Percentiles rank a stretch among this genome's conserved stretches.
Conservation (phyloP, 2,113 vertebrate species). For the Sitta europaea region DNA sequence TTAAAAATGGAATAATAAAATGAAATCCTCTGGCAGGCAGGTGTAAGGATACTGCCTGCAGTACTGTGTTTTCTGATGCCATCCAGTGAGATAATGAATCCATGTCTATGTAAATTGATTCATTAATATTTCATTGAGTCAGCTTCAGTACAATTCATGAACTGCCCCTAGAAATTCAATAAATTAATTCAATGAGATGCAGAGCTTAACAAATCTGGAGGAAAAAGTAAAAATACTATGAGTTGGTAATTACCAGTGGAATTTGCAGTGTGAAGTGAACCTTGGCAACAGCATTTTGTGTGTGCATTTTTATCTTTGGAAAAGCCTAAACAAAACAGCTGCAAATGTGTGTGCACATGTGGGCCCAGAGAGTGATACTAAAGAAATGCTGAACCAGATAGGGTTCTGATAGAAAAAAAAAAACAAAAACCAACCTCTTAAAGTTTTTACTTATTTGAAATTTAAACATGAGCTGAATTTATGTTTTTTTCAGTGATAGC, state of each 20-base stretch:
- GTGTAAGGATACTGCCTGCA: conserved; percentile 64
- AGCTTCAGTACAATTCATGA: conserved; percentile 71
- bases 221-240: conserved; percentile 4
- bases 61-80: conserved; percentile 66
- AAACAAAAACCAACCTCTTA: neutral
- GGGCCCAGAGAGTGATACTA: neutral
- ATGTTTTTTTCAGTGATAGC: neutral
- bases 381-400: neutral
- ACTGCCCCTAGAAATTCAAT: conserved; percentile 72
- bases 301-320: neutral
- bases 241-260: neutral
- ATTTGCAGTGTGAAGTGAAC: neutral
- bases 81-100: conserved; percentile 74
- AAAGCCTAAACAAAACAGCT: neutral
- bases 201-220: conserved; percentile 63
- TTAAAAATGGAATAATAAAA: conserved; percentile 61
- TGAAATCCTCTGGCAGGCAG: conserved; percentile 56
- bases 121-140: conserved; percentile 78
- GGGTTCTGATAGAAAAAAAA: neutral
- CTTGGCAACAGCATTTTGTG: neutral
- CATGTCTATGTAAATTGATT: conserved; percentile 76
- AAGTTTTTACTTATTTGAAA: neutral
- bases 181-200: conserved; percentile 68
- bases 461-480: neutral
- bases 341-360: neutral